Percentiles rank a stretch among this genome's conserved stretches.
phyloP scores from a whole-genome alignment of 2,113 vertebrate species.

The Azemiops feae region DNA sequence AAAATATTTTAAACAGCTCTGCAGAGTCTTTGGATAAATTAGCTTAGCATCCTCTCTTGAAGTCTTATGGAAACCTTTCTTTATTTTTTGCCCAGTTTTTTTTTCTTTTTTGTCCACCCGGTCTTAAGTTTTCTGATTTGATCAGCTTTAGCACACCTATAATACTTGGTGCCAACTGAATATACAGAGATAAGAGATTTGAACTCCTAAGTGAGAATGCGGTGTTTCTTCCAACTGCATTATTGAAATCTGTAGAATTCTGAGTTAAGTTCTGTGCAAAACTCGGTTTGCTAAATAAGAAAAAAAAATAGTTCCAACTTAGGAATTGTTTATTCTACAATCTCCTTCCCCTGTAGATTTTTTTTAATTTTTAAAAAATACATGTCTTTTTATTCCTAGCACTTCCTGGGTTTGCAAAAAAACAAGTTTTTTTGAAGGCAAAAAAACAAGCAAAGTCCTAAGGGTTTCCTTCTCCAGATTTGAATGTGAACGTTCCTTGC shows the following conservation, averaged over 20 bases:
- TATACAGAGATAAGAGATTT: not conserved
- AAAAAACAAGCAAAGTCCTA: constrained; percentile 51
- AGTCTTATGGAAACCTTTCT: not conserved
- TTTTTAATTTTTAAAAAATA: not conserved
- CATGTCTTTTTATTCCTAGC: constrained; percentile 42
- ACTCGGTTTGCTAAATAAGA: constrained; percentile 9
- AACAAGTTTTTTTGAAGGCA: too few species aligned
- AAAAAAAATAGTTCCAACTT: constrained; percentile 4
- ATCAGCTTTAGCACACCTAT: not conserved
- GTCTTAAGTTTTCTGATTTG: not conserved
- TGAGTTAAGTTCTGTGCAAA: constrained; percentile 47
- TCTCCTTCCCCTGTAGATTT: constrained; percentile 42
- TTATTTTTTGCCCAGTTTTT: not conserved
- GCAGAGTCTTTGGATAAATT: not conserved
- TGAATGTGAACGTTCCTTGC: constrained; percentile 49
- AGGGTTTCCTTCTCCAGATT: constrained; percentile 47
- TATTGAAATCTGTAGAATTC: constrained; percentile 48
- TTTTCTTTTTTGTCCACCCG: not conserved
- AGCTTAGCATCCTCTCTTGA: not conserved
- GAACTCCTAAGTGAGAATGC: not conserved
- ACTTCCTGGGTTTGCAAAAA: constrained; percentile 53
- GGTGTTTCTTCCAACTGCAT: not conserved
- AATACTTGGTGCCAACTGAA: too few species aligned
- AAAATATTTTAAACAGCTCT: not conserved
- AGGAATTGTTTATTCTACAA: constrained; percentile 43